phyloP scores from a whole-genome alignment of 1,140 invertebrate genomes.

The Caenorhabditis briggsae region DNA sequence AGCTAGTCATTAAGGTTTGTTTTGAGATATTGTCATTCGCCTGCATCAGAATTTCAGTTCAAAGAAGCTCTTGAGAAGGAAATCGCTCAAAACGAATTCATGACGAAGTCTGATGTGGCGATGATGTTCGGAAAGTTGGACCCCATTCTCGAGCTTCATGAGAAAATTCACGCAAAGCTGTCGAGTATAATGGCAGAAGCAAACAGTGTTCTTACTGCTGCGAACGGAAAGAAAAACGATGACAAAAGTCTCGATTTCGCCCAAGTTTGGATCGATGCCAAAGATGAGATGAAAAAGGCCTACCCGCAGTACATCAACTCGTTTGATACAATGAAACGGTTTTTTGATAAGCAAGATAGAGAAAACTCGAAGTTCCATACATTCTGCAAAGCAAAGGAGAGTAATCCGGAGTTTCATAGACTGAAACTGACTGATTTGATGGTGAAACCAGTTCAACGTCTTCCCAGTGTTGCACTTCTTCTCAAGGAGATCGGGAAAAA shows the following conservation, averaged over 20 bases:
- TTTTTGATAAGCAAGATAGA: slow-evolving; percentile 89
- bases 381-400: slow-evolving; percentile 81
- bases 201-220: not conserved
- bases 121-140: slow-evolving; percentile 96
- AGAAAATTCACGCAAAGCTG: slow-evolving; percentile 39
- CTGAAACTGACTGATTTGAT: slow-evolving; percentile 93
- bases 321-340: slow-evolving; percentile 95
- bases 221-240: slow-evolving; percentile 4
- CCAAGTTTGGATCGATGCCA: slow-evolving; percentile 75
- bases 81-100: slow-evolving; percentile 84
- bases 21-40: too few relatives aligned
- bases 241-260: slow-evolving; percentile 28
- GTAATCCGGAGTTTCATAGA: slow-evolving; percentile 89
- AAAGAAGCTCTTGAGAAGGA: slow-evolving; percentile 91
- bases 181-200: not conserved
- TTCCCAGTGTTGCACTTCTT: slow-evolving; percentile 93
- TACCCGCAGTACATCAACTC: slow-evolving; percentile 98
- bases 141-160: slow-evolving; percentile 89
- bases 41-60: slow-evolving; percentile 82
- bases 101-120: slow-evolving; percentile 91
- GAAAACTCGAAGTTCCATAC: slow-evolving; percentile 95
- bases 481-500: slow-evolving; percentile 93
- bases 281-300: slow-evolving; percentile 85
- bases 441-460: slow-evolving; percentile 93
- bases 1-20: slow-evolving; percentile 88